Conservation (phyloP, 2,113 vertebrate genomes). For the Anhinga anhinga region DNA sequence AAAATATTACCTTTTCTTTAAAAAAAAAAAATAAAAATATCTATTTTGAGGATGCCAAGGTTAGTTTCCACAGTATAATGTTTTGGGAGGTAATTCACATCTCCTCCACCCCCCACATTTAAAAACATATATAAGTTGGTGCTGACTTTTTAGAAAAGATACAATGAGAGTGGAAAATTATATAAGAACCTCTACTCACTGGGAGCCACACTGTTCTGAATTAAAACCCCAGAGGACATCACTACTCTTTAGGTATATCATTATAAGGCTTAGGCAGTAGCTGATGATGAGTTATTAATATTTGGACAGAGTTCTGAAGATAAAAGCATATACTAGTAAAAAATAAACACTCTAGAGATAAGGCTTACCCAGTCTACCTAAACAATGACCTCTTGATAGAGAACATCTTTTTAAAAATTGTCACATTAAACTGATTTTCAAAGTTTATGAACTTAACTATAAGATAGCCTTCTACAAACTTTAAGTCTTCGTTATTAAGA, state of each 20-base stretch:
- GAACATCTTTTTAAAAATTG: background rate
- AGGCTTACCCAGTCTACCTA: background rate
- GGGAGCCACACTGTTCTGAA: background rate
- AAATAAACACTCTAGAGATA: background rate
- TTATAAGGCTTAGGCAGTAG: background rate
- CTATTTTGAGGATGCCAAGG: background rate
- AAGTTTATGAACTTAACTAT: constrained; percentile 1
- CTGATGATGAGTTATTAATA: background rate
- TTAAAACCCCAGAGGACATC: background rate
- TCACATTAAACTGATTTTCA: background rate
- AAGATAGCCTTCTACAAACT: constrained; percentile 46
- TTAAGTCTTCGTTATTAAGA: constrained; percentile 70
- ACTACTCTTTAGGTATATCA: background rate
- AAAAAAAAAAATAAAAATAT: background rate
- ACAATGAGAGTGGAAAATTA: background rate
- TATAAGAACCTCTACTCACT: background rate
- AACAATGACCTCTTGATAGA: background rate
- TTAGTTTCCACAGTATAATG: background rate
- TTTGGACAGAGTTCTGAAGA: background rate
- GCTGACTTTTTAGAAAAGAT: background rate
- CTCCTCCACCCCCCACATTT: background rate
- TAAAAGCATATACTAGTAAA: background rate
- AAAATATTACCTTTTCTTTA: background rate
- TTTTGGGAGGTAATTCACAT: background rate
- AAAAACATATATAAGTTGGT: background rate